Evolutionary conservation across 1,140 invertebrate genomes (phyloP), one percentile per base, ranked within the genome.

Genomic region (Tribolium madens): DNA sequence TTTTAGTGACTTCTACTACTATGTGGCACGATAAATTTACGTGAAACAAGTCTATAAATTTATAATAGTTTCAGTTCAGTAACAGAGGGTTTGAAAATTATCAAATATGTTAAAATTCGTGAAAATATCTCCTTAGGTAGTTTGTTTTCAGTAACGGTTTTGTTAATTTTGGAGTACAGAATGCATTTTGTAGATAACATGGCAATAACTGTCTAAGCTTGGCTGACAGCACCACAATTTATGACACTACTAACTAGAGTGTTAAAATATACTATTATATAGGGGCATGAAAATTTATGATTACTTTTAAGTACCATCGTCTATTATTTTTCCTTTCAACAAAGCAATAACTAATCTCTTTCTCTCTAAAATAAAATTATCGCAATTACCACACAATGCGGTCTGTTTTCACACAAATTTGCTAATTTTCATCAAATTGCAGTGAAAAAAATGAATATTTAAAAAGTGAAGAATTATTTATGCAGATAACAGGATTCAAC

Each of bases 251-350:
- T 64, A 64, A 33, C 21, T 64, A 64, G 21, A n/a, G 18, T 33
- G 57, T 64, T 64, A 33, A 33, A 64, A 64, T 64, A 64, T 31
- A 64, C 57, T 64, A 33, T 36, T 64, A 64, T 64, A 26, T 10
- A 9, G 31, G n/a, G 36, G 21, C 17, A 33, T 31, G 26, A 26
- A 64, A 31, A 64, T 64, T 64, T 64, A 64, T 33, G 57, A 33
- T n/a, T n/a, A 12, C 57, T 21, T 17, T 57, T 21, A 17, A 57
- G 52, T 57, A 17, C 52, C 52, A 18, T 57, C 18, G n/a, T 64
- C 26, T 33, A 26, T 64, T 64, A 64, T 64, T 64, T 33, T 33
- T 64, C 26, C 6, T n/a, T n/a, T 33, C 26, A 33, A 33, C 26
- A 64, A 64, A 9, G 57, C n/a, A 14, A 33, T 33, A 42, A 13